These are phyloP conservation scores for Rhabdomys pumilio DNA, from an alignment of 2,797 vertebrate genomes.

Conservation along the genomic window DNA sequence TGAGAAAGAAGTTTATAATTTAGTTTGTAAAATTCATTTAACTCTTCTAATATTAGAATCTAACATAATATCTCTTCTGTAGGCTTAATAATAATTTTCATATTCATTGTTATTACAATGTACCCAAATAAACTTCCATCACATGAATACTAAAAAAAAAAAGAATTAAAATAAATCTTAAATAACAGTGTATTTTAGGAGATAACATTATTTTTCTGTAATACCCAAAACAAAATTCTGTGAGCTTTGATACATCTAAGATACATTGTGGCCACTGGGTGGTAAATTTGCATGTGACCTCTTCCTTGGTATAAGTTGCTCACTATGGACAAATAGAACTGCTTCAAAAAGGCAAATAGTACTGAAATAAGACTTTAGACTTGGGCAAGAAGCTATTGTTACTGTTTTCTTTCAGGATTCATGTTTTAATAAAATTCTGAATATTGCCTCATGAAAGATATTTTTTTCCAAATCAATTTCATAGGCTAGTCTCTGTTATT, in stretches of 20 bases:
- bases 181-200: too few relatives aligned
- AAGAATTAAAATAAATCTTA: background rate
- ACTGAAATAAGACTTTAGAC: background rate
- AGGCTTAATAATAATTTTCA: background rate
- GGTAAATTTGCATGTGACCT: background rate
- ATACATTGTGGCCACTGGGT: background rate
- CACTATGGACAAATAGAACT: background rate
- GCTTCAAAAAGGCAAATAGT: background rate
- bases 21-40: too few relatives aligned
- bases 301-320: background rate
- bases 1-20: background rate
- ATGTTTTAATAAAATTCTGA: background rate
- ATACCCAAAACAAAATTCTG: background rate
- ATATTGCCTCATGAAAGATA: background rate
- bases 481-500: background rate
- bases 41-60: too few relatives aligned
- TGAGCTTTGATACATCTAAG: background rate
- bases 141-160: background rate
- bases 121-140: background rate
- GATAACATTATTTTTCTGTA: background rate
- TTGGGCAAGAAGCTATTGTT: background rate
- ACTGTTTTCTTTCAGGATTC: background rate
- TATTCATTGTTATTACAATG: background rate
- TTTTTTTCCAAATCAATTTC: background rate
- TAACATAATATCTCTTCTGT: background rate